Base-by-base conservation (phyloP, 2,797 vertebrate genomes). In the Apogon talboti region DNA sequence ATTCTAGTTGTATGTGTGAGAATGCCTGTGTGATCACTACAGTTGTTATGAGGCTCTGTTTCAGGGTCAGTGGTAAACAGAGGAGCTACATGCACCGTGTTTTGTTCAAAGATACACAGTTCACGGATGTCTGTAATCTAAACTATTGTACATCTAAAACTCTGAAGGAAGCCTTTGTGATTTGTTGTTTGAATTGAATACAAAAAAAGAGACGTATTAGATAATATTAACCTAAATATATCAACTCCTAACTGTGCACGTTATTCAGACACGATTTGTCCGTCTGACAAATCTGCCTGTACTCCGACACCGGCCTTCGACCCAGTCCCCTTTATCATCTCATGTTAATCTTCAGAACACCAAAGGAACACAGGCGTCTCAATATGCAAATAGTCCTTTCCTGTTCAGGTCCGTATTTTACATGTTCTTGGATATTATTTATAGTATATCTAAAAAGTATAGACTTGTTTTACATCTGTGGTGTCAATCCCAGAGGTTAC, bases 161-260 rank as follows among this genome's bases (percentile, higher is more conserved):
- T 66, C 85, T 42, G 12, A 81, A 90, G 92, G 92, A 94, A 95
- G 94, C 92, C 71, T 92, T 89, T 88, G 93, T 95, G 93, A 94
- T 93, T 87, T 73, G 93, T 94, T 93, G 91, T 92, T 93, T 91
- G 79, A 80, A 68, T 89, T 94, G 84, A 72, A 74, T 62, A 56
- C 55, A n/a, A 55, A 72, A 33, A 41, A 74, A 42, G 48, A 75
- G 66, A 47, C 21, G 14, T 53, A 46, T 67, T 75, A 54, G 54
- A 63, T 71, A 44, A 43, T 19, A 59, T 65, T 55, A 76, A 55
- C 45, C 71, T 69, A 57, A 71, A 54, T 18, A 73, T 74, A 66
- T 71, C 30, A 62, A 78, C 71, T 79, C 67, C 53, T 33, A 63
- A 64, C 71, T 78, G 52, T 59, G 60, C 45, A 71, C 7, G 50